These are phyloP conservation scores for Brachionus asplanchnoidis DNA, from an alignment of 1,140 invertebrate genomes.

Conservation along the genomic window DNA sequence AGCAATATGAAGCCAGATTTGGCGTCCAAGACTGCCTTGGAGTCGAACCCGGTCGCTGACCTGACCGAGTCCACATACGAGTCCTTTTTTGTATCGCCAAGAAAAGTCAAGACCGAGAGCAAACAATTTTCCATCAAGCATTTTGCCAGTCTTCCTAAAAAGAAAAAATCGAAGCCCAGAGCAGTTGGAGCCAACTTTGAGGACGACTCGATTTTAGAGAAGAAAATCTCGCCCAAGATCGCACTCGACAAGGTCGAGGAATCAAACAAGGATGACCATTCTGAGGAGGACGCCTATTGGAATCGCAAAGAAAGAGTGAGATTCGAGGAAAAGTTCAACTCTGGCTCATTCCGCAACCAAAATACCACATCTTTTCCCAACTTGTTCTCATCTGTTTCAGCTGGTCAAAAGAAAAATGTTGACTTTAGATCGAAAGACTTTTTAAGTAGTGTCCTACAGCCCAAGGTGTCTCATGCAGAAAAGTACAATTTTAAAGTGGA, in stretches of 20 bases:
- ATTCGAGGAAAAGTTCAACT: not conserved
- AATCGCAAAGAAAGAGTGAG: not conserved
- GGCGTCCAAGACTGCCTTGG: not conserved
- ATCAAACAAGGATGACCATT: not conserved
- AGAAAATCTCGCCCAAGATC: not conserved
- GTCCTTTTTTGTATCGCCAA: not conserved
- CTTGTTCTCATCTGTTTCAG: slow-evolving; percentile 3
- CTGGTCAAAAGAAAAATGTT: not conserved
- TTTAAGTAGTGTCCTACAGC: not conserved
- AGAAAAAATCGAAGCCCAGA: not conserved
- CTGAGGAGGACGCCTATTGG: not conserved
- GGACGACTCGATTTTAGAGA: not conserved
- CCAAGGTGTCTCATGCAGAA: not conserved
- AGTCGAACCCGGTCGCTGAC: not conserved
- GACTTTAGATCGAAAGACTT: not conserved
- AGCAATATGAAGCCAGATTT: not conserved
- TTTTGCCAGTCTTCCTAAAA: not conserved
- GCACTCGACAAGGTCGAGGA: not conserved
- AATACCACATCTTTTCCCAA: not conserved
- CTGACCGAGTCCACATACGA: not conserved
- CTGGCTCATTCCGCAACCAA: not conserved
- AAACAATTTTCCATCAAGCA: not conserved
- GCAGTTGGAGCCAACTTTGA: not conserved
- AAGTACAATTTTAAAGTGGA: not conserved
- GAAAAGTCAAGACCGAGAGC: not conserved